These are phyloP conservation scores for Terebella lapidaria DNA, from an alignment of 2,888 invertebrate genomes.

Conservation along the genomic window DNA sequence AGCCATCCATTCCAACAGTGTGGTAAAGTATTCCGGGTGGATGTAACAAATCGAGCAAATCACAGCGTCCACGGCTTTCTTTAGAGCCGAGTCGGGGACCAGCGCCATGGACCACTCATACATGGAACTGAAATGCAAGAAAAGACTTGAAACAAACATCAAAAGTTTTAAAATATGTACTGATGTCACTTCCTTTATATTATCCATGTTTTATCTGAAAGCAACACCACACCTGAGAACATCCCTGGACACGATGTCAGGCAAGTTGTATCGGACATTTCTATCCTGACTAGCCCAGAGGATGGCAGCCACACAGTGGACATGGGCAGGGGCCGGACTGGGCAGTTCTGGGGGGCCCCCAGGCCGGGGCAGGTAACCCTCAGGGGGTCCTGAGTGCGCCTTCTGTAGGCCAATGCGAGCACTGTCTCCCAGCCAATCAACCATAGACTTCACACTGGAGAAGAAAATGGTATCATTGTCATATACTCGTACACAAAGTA, in stretches of 20 bases:
- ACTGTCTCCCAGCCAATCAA: slow-evolving; percentile 69
- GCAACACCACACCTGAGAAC: slow-evolving; percentile 63
- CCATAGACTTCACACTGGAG: slow-evolving; percentile 53
- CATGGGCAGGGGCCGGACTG: slow-evolving; percentile 45
- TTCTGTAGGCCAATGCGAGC: slow-evolving; percentile 49
- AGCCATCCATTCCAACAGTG: slow-evolving; percentile 69
- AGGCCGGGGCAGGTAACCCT: slow-evolving; percentile 1
- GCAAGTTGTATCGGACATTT: slow-evolving; percentile 57
- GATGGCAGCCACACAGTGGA: slow-evolving; percentile 76
- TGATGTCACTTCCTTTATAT: neutral
- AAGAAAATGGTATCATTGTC: slow-evolving; percentile 1
- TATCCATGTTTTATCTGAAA: neutral
- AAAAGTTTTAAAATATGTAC: neutral
- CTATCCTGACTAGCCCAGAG: slow-evolving; percentile 62
- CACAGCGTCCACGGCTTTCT: slow-evolving; percentile 78
- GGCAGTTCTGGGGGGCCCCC: slow-evolving; percentile 23
- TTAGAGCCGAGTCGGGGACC: slow-evolving; percentile 65
- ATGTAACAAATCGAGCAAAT: slow-evolving; percentile 83
- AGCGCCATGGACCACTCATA: slow-evolving; percentile 73
- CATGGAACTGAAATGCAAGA: slow-evolving; percentile 58
- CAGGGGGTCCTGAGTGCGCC: slow-evolving; percentile 10
- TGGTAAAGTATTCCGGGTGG: slow-evolving; percentile 70
- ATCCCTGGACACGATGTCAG: slow-evolving; percentile 67
- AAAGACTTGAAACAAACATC: neutral
- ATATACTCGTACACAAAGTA: neutral